A percentile compares a stretch with the other conserved stretches of the same genome.
Evolutionary conservation across 2,888 invertebrate genomes (phyloP).

Genomic region (Encarsia formosa): DNA sequence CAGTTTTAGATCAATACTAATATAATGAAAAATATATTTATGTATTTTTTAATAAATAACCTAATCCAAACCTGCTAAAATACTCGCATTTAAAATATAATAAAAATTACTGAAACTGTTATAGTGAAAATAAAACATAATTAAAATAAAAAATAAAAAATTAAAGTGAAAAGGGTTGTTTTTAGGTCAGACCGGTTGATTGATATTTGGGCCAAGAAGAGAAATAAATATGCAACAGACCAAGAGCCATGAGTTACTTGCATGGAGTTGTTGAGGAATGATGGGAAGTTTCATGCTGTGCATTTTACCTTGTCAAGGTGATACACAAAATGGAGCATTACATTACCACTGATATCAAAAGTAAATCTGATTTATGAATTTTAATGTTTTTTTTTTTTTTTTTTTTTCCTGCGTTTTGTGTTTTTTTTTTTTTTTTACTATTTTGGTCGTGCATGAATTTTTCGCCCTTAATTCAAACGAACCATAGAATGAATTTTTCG

Average conservation of each 20-base stretch:
- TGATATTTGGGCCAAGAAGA: slow-evolving; percentile 15
- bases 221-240: slow-evolving; percentile 23
- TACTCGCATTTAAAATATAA: too few species aligned
- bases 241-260: slow-evolving; percentile 17
- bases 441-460: too few species aligned
- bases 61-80: too few species aligned
- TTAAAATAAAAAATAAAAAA: slow-evolving; percentile 2
- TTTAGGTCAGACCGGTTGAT: slow-evolving; percentile 23
- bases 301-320: slow-evolving; percentile 21
- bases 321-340: slow-evolving; percentile 28
- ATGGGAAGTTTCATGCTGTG: slow-evolving; percentile 23
- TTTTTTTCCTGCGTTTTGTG: too few species aligned
- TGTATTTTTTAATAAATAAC: not conserved
- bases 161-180: slow-evolving; percentile 19
- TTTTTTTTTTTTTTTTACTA: too few species aligned
- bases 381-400: too few species aligned
- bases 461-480: too few species aligned
- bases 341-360: slow-evolving; percentile 26
- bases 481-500: too few species aligned
- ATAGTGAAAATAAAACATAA: too few species aligned
- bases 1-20: not conserved
- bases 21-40: not conserved
- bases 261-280: slow-evolving; percentile 26
- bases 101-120: too few species aligned
- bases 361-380: slow-evolving; percentile 17